Evolutionary conservation across 2,797 vertebrate genomes (phyloP).

Genomic region (Lepidocolaptes lacrymiger): DNA sequence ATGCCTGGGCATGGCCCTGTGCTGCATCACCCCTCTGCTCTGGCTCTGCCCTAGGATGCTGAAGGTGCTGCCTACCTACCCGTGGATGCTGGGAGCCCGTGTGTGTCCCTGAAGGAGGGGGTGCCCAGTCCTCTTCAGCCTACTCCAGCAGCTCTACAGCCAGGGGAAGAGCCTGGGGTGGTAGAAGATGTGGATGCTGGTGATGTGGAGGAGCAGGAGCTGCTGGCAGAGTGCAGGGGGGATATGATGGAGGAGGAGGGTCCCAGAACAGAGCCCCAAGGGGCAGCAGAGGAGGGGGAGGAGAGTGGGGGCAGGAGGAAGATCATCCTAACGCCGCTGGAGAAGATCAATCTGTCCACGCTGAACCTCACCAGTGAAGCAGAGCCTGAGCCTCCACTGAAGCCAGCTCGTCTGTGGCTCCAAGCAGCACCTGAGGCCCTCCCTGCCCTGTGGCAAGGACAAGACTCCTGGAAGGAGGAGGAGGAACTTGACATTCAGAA

Average conservation of each 20-base stretch:
- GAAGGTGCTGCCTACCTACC: not conserved
- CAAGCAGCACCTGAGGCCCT: not conserved
- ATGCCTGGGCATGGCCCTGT: not conserved
- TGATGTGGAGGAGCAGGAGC: not conserved
- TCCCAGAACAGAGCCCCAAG: accelerated
- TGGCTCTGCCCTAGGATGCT: not conserved
- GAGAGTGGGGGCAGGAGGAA: constrained; percentile 68
- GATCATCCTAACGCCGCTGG: constrained; percentile 78
- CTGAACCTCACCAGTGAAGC: constrained; percentile 80
- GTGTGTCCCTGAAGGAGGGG: not conserved
- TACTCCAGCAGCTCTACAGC: not conserved
- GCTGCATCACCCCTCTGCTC: not conserved
- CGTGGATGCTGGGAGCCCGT: not conserved
- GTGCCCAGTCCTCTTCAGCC: not conserved
- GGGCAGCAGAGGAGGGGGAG: not conserved
- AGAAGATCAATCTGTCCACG: constrained; percentile 80
- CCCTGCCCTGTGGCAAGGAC: not conserved
- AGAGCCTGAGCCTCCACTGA: constrained; percentile 2
- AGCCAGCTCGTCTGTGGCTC: constrained; percentile 26
- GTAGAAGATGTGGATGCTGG: not conserved
- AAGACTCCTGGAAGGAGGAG: not conserved
- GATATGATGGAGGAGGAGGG: not conserved
- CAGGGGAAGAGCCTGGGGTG: not conserved
- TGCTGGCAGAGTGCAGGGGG: not conserved
- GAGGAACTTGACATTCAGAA: not conserved